Evolutionary conservation across 2,797 vertebrate genomes (phyloP).

Genomic region (Sebastes cheni): DNA sequence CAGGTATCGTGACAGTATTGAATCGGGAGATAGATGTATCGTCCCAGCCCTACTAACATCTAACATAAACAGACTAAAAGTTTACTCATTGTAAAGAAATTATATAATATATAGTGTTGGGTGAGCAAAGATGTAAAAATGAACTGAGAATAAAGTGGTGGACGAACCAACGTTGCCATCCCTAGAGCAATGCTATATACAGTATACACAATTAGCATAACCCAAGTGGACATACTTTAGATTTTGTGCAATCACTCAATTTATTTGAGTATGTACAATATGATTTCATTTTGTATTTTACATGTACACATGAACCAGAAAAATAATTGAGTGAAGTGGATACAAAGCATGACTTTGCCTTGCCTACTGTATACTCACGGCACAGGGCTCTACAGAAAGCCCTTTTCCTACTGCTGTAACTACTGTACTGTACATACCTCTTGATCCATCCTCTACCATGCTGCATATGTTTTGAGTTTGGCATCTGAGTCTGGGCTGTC

Average conservation of each 20-base stretch:
- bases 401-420: conserved; percentile 8
- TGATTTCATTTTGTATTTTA: neutral
- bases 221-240: neutral
- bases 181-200: neutral
- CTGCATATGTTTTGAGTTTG: conserved; percentile 72
- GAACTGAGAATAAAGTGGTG: neutral
- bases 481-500: conserved; percentile 62
- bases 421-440: conserved; percentile 27
- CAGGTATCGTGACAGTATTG: too few relatives aligned
- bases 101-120: neutral
- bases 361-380: neutral
- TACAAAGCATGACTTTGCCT: neutral
- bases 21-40: too few relatives aligned
- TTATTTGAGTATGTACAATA: neutral
- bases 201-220: neutral
- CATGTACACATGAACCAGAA: neutral
- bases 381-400: conserved; percentile 2
- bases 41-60: too few relatives aligned
- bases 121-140: neutral
- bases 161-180: neutral
- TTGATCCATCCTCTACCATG: conserved; percentile 40
- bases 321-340: neutral
- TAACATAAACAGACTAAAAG: too few relatives aligned
- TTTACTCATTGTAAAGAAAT: neutral
- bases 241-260: neutral